Base-by-base conservation (phyloP, 2,113 vertebrate species). In the Psephotus haematonotus region DNA sequence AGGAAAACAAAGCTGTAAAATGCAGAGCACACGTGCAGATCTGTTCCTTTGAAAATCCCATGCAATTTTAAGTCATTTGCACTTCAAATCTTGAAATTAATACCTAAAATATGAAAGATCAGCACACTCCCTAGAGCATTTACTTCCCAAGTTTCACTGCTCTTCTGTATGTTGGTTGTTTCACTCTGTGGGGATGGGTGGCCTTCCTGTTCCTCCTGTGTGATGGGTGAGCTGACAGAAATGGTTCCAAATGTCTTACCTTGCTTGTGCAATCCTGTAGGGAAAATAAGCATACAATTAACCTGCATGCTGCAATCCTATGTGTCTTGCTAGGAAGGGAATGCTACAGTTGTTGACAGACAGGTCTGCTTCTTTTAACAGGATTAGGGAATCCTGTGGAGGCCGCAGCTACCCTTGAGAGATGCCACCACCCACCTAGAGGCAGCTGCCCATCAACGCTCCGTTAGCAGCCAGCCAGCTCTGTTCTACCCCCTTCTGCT, bases 351-450 rank as follows among this genome's bases (percentile, higher is more conserved):
- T 90, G 49, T 23, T 95, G 57, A 97, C 90, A 93, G 92, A 93
- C 84, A 95, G 95, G 89, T 97, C 80, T 96, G 33, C 96, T 96
- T 79, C 93, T 96, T 96, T 96, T 91, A 92, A 96, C 97, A 97
- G 98, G 97, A 98, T 98, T 96, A 97, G 98, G 97, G 98, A 98
- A 70, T 96, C 98, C 86, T 97, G 97, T 75, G 97, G 97, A 97
- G 95, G 96, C 97, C 96, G 96, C 68, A 94, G 97, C 93, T 98
- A 98, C 76, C 98, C 97, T 59, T 98, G 97, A 98, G 96, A 64
- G 71, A 44, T 68, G 65, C 28, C 88, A 87, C 43, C 93, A 63
- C 83, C 78, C 59, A 15, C 86, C 96, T 68, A 64, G 94, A 95
- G 95, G 93, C 94, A 97, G 95, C 92, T 97, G 84, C 95, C 19